Base-by-base conservation (phyloP, 2,888 invertebrate genomes). In the Zaprionus obscuricornis region DNA sequence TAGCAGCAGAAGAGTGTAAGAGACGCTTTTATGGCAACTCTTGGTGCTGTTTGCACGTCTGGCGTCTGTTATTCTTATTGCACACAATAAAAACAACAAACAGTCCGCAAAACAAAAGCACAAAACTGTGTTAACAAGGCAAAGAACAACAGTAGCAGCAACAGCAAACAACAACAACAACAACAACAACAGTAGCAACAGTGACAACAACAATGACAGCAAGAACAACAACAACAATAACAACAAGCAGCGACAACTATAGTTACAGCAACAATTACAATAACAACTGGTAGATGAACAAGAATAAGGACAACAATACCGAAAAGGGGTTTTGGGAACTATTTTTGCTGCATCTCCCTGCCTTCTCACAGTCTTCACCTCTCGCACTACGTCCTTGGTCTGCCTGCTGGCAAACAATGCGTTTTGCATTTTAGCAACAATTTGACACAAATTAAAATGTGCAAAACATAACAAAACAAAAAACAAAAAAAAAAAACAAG, bases 401-500 rank as follows among this genome's bases (percentile, higher is more conserved):
- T 26, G 49, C 34, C 40, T 31, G 47, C 40, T 56, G 62, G 67
- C 57, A 68, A 70, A 81, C 85, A 81, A 81, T 82, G 79, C 83
- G 76, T 84, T 81, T 84, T 81, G 77, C 82, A 84, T 78, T 78
- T 78, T 78, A 83, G 77, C 69, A 83, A 82, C 82, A 83, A 85
- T 82, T 82, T 85, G 85, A 83, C 84, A 82, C 81, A 83, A 85
- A 85, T 82, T 85, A 83, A 85, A 82, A 78, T 81, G 67, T 71
- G 62, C 63, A 74, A 69, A 67, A 39, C 33, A 36, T 11, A 54
- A 5, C 13, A 22, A 42, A 24, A 36, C 26, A 2, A 33, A 22
- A 26, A 37, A 36, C 8, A 24, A 22, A 18, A 40, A 36, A 8
- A 50, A 29, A 42, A 47, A 24, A 34, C 20, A 50, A 54, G 46